These are phyloP conservation scores for Chionis minor DNA, from an alignment of 2,113 vertebrate species.

Conservation along the genomic window DNA sequence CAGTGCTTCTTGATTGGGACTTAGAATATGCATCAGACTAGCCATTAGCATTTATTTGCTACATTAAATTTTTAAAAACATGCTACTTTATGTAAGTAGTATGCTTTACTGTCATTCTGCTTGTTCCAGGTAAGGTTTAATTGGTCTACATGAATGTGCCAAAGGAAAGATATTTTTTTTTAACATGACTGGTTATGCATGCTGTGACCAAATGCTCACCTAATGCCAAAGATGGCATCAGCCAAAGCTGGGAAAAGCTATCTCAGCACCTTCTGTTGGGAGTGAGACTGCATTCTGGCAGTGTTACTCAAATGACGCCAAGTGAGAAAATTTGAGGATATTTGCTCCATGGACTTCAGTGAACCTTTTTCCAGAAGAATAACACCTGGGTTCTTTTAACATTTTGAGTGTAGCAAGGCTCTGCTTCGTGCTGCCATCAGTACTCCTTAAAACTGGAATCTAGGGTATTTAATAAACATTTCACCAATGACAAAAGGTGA, in stretches of 20 bases:
- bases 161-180: not conserved
- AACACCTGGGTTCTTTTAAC: not conserved
- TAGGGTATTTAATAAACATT: not conserved
- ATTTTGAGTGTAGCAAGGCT: not conserved
- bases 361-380: not conserved
- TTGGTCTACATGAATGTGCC: not conserved
- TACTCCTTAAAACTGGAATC: not conserved
- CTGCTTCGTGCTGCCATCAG: not conserved
- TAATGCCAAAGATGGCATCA: not conserved
- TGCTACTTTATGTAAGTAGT: not conserved
- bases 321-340: not conserved
- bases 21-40: not conserved
- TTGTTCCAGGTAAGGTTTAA: not conserved
- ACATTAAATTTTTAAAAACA: not conserved
- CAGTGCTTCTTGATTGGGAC: not conserved
- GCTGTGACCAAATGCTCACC: not conserved
- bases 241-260: not conserved
- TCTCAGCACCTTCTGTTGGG: not conserved
- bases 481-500: not conserved
- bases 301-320: not conserved
- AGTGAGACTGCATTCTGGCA: not conserved
- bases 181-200: not conserved
- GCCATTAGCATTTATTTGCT: not conserved
- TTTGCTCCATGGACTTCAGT: not conserved
- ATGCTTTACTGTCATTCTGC: not conserved